Percentiles rank a stretch among this genome's conserved stretches.
Evolutionary conservation across 2,113 vertebrate genomes (phyloP).

Genomic region (Pluvialis apricaria): DNA sequence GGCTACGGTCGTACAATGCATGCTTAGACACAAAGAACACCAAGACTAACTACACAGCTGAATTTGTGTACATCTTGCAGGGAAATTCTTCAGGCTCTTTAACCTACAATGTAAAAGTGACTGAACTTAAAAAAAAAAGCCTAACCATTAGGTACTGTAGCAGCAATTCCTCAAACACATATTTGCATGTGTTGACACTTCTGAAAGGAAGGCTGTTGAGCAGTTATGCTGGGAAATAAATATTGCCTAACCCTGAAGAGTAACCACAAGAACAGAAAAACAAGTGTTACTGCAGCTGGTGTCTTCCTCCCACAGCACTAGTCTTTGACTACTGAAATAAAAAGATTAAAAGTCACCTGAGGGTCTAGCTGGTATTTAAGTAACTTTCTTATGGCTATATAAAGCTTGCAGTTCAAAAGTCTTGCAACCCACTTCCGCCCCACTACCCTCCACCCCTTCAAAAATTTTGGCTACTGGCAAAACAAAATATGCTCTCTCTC

Average conservation of each 20-base stretch:
- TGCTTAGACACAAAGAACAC: background rate
- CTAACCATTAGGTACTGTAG: background rate
- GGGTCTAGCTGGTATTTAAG: background rate
- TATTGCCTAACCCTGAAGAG: slow-evolving; percentile 72
- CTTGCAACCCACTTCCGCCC: background rate
- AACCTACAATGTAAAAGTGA: background rate
- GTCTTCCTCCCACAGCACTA: background rate
- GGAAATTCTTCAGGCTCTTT: background rate
- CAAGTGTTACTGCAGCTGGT: slow-evolving; percentile 20
- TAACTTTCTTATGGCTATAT: background rate
- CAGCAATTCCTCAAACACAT: slow-evolving; percentile 11
- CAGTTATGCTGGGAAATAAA: slow-evolving; percentile 73
- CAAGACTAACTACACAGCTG: background rate
- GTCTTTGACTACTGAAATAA: background rate
- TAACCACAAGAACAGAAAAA: slow-evolving; percentile 77
- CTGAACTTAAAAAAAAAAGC: background rate
- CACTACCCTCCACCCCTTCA: background rate
- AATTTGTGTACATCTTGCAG: background rate
- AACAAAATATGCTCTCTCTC: background rate
- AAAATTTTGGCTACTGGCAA: background rate
- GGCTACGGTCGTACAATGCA: background rate
- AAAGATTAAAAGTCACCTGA: background rate
- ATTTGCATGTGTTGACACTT: slow-evolving; percentile 27
- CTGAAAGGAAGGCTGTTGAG: slow-evolving; percentile 32
- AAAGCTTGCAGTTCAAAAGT: background rate